Conservation (phyloP, 1,140 invertebrate genomes). For the Eupristina koningsbergeri region DNA sequence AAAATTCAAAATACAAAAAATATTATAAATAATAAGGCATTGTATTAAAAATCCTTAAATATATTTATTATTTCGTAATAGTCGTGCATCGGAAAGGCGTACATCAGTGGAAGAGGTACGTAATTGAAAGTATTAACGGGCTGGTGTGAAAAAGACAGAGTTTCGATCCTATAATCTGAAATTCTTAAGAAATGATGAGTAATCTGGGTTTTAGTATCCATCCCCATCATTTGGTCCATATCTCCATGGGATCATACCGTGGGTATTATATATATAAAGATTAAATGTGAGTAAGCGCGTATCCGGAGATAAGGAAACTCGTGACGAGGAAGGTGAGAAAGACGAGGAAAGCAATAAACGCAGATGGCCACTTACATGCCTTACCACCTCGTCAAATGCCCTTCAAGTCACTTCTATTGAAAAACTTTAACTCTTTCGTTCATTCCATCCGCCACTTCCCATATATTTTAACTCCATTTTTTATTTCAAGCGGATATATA, state of each 20-base stretch:
- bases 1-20: too few species aligned
- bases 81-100: too few species aligned
- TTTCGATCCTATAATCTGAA: not conserved
- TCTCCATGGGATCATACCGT: not conserved
- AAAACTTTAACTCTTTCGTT: not conserved
- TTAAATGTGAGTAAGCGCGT: not conserved
- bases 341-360: constrained; percentile 20
- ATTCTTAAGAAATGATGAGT: constrained; percentile 30
- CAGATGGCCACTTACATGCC: constrained; percentile 9
- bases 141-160: not conserved
- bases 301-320: constrained; percentile 10
- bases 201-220: not conserved
- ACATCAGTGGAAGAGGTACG: not conserved
- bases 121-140: not conserved
- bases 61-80: not conserved
- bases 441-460: not conserved
- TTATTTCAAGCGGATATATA: not conserved
- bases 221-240: not conserved
- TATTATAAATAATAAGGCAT: too few species aligned
- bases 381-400: constrained; percentile 31
- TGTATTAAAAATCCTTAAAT: not conserved
- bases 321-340: too few species aligned
- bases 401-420: constrained; percentile 12
- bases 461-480: not conserved
- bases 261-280: not conserved